Evolutionary conservation across 2,113 vertebrate species (phyloP), one percentile per base, ranked within the genome.

Genomic region (Tachysurus vachellii): DNA sequence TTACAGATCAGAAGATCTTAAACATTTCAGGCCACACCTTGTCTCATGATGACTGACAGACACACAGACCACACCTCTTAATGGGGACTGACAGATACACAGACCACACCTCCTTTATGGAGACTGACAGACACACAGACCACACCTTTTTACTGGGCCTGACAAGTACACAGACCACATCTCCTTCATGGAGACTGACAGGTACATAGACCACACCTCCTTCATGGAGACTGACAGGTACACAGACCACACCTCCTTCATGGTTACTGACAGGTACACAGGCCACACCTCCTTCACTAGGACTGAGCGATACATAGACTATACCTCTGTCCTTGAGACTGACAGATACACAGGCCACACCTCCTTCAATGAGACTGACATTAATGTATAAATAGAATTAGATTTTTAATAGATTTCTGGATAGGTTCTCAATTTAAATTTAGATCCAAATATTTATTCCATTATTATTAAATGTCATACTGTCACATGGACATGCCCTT

Each of bases 371-470:
- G 36, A 36, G 36, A 36, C 36, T 36, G 57, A 16, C 57, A 59
- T 50, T 50, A 5, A 47, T 31, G 7, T 16, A 21, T 36, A 21
- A 80, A 57, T 36, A n/a, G 9, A 56, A 56, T 36, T 36, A 36
- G 36, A 36, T 36, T 36, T 36, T 2, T 36, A 36, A 2, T 16
- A 62, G 19, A 62, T 82, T 47, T 64, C 42, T 64, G 26, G 44
- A 66, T 28, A 28, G 23, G 5, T 50, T 21, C 61, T 82, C 26
- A 64, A 53, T 83, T 64, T 50, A 64, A 16, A 47, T 66, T 66
- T 50, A 66, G 26, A 44, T 64, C 21, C 80, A 82, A 82, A 62
- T 82, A 82, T 82, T 82, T 82, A 82, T 82, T 82, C 57, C 21
- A 64, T 64, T 23, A 64, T 64, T 82, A 50, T 82, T 64, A 66